Base-by-base conservation (phyloP, 2,888 invertebrate species). In the Synergus gifuensis region DNA sequence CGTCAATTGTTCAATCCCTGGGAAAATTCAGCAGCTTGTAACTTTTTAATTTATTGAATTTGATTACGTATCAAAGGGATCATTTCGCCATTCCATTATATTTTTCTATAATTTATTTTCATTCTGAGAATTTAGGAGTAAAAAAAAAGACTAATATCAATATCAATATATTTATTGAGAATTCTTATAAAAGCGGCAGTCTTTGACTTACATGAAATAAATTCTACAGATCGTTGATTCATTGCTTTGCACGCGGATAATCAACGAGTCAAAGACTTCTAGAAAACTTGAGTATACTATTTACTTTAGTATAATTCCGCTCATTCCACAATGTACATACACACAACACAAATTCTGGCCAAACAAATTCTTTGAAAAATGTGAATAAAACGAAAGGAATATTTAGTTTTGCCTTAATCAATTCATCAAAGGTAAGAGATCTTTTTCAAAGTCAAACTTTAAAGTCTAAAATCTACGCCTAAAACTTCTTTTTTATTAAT, bases 181-280 rank as follows among this genome's bases (percentile, higher is more conserved):
- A 73, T 73, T 36, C 4, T 40, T 73, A 40, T 36, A 54, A 73
- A 73, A 73, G 54, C 11, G 14, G 0, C 8, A 8, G 54, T 36
- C 36, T 73, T 73, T 73, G 36, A 54, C 54, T 22, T 28, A 62
- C 28, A 36, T 54, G 16, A 54, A 28, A 54, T 49, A 28, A 11
- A 44, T 67, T 67, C 42, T n/a, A 40, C 16, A 66, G n/a, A 69
- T 28, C 4, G 22, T 67, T 67, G 12, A 46, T 67, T 44, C 4
- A 44, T 46, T 67, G 18, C 18, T 46, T 46, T 46, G 28, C 64
- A 36, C 16, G 46, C 11, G 16, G 9, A 40, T 42, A 66, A 66
- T 66, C 18, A 66, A 18, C n/a, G 42, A 66, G 66, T 66, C 42
- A 66, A 66, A 66, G 66, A 42, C 22, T 67, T 49, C 28, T 73